Percentiles rank a stretch among this genome's conserved stretches.
phyloP scores from a whole-genome alignment of 2,888 invertebrate species.

The Mactromeris polynyma region DNA sequence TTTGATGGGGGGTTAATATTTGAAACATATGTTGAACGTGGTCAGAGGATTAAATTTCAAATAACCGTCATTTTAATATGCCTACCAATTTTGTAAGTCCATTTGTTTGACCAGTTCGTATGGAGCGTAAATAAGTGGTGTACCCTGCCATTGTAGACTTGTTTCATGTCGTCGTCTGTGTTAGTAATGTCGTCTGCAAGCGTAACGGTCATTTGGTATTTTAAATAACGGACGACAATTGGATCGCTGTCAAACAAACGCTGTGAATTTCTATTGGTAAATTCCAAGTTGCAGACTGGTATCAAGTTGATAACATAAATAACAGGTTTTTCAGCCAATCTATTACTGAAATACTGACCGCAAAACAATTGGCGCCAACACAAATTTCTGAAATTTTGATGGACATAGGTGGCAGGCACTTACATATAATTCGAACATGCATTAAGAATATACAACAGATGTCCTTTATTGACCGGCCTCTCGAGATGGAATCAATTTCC shows the following conservation, averaged over 20 bases:
- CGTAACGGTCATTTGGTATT: background rate
- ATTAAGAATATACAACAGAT: background rate
- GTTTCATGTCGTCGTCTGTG: background rate
- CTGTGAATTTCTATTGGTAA: background rate
- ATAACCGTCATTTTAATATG: conserved; percentile 50
- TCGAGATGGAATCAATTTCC: background rate
- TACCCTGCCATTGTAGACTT: background rate
- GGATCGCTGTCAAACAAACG: background rate
- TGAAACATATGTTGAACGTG: conserved; percentile 45
- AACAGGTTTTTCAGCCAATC: background rate
- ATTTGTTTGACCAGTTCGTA: conserved; percentile 26
- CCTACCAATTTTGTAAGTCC: conserved; percentile 15
- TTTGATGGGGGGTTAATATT: conserved; percentile 26
- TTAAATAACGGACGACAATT: background rate
- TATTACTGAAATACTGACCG: background rate
- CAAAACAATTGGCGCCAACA: conserved; percentile 9
- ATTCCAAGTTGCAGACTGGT: too few species aligned
- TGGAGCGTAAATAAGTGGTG: background rate
- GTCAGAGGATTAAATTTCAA: conserved; percentile 32
- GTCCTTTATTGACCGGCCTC: background rate
- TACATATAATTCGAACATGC: conserved; percentile 10
- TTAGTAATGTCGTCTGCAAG: background rate
- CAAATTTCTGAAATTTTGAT: background rate
- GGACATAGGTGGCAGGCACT: background rate
- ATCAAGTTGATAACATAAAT: too few species aligned